These are phyloP conservation scores for Eumeta japonica DNA, from an alignment of 1,140 invertebrate genomes.

Conservation along the genomic window DNA sequence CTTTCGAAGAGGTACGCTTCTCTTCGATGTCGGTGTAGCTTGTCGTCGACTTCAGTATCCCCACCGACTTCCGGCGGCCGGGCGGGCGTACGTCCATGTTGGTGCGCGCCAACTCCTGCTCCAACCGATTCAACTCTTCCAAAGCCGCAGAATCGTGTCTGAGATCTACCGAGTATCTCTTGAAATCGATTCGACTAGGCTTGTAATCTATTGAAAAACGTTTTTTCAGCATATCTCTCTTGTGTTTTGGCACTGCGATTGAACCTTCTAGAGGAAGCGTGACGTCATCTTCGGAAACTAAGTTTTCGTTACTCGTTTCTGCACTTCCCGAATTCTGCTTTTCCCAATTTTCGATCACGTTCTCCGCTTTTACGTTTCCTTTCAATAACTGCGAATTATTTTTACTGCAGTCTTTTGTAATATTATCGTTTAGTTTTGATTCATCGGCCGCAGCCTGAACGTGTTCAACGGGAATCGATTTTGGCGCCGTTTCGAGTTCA, in stretches of 20 bases:
- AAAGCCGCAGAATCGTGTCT: slow-evolving; percentile 37
- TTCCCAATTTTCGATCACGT: not conserved
- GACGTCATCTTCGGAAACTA: too few species aligned
- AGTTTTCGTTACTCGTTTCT: too few species aligned
- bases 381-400: too few species aligned
- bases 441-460: slow-evolving; percentile 18
- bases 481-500: too few species aligned
- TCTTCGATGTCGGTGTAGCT: slow-evolving; percentile 30
- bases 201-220: slow-evolving; percentile 45
- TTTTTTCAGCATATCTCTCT: slow-evolving; percentile 35
- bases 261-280: too few species aligned
- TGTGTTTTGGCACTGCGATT: slow-evolving; percentile 18
- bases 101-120: slow-evolving; percentile 40
- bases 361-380: not conserved
- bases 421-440: too few species aligned
- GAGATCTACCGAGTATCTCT: slow-evolving; percentile 43
- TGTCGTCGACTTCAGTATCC: slow-evolving; percentile 51
- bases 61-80: slow-evolving; percentile 45
- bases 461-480: slow-evolving; percentile 38
- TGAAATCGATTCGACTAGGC: slow-evolving; percentile 37
- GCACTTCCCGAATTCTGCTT: too few species aligned
- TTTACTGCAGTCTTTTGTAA: too few species aligned
- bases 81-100: slow-evolving; percentile 34
- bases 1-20: slow-evolving; percentile 18
- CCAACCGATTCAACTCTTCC: slow-evolving; percentile 37